Base-by-base conservation (phyloP, 1,140 invertebrate species). In the Chrysopa pallens region DNA sequence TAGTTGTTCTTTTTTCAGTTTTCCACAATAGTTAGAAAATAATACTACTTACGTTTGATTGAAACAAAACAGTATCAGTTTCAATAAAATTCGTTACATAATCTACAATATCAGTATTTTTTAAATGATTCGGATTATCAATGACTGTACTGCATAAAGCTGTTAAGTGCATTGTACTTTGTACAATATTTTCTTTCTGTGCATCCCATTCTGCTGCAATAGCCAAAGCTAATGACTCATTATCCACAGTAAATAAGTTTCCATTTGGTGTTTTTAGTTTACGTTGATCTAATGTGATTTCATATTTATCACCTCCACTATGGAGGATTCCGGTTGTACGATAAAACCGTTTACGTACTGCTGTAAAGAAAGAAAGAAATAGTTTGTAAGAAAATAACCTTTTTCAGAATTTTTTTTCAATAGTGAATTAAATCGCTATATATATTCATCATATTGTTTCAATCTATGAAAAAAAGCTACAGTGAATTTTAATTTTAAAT, bases 141-240 rank as follows among this genome's bases (percentile, higher is more conserved):
- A 91, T 61, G 44, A 78, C 76, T 29, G 88, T 94, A 53, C 88
- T 92, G 52, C 84, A 84, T 6, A 97, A 63, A n/a, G 80, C 75
- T 14, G 84, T 93, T 63, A 96, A 65, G 61, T 94, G 88, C 90
- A 95, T 94, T 42, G 69, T 72, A 44, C 78, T 76, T 52, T 75
- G 76, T 43, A 80, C 62, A 43, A 97, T 84, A 43, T 67, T 66
- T 31, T 83, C 72, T 46, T 76, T 73, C 58, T 96, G 90, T n/a
- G 76, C 64, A 52, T 87, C 76, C 85, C 92, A 97, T 72, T 97
- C 92, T 38, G 80, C 73, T 4, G 89, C 87, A 33, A 97, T 73
- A 11, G 86, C 88, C 42, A 93, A 66, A 11, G 92, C 92, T 29
- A 98, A 61, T n/a, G 78, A 73, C 65, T 95, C 85, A 62, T 74